Conservation (phyloP, 2,113 vertebrate genomes). For the Pyrgilauda ruficollis region DNA sequence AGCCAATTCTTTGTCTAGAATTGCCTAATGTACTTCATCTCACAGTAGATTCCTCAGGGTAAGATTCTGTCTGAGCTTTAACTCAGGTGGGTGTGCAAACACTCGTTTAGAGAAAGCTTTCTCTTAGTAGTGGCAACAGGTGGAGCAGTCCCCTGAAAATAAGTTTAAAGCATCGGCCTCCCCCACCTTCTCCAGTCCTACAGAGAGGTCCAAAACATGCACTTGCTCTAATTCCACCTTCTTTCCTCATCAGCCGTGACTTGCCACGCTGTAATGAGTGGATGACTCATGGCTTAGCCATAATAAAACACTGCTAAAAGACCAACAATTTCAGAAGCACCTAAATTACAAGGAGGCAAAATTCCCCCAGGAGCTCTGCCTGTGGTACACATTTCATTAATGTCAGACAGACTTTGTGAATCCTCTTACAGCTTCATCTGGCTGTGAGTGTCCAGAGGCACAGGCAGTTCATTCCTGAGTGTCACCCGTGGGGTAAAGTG, state of each 20-base stretch:
- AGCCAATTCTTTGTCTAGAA: not conserved
- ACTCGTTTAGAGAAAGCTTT: not conserved
- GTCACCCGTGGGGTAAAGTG: fast-evolving
- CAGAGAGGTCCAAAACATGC: not conserved
- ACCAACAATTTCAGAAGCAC: not conserved
- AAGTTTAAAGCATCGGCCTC: not conserved
- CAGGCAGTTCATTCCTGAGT: not conserved
- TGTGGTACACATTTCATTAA: not conserved
- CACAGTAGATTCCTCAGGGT: not conserved
- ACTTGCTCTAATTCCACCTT: not conserved
- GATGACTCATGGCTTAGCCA: not conserved
- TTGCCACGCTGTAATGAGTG: not conserved
- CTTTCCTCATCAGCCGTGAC: not conserved
- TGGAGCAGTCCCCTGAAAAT: not conserved
- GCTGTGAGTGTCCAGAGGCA: not conserved
- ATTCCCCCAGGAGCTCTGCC: not conserved
- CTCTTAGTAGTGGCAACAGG: not conserved
- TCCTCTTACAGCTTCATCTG: not conserved
- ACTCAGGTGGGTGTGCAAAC: not conserved
- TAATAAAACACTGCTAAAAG: not conserved
- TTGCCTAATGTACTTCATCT: not conserved
- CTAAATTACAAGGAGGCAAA: not conserved
- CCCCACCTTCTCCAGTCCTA: not conserved
- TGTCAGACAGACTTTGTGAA: not conserved
- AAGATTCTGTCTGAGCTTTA: not conserved